phyloP scores from a whole-genome alignment of 2,797 vertebrate genomes.

The Anabacerthia variegaticeps region DNA sequence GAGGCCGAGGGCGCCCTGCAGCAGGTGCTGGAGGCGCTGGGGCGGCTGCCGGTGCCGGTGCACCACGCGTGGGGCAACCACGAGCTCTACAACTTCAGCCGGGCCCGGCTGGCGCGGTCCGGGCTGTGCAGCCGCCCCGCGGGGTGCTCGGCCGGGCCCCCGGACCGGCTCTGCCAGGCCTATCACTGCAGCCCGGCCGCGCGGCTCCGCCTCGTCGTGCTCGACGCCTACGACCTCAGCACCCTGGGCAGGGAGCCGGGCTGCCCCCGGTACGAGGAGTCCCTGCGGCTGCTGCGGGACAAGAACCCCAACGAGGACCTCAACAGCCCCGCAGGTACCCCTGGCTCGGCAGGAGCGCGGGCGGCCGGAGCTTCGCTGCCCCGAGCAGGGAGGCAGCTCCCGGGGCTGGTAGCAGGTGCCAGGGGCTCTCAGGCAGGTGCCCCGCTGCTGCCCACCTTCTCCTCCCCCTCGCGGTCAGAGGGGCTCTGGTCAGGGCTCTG shows the following conservation, averaged over 20 bases:
- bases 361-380: too few species aligned
- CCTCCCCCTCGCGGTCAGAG: too few species aligned
- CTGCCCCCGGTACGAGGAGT: constrained; percentile 74
- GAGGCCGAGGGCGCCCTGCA: constrained; percentile 79
- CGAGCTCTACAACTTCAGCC: constrained; percentile 93
- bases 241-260: constrained; percentile 82
- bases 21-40: constrained; percentile 78
- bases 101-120: constrained; percentile 76
- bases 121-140: constrained; percentile 78
- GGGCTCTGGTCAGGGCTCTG: too few species aligned
- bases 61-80: constrained; percentile 97
- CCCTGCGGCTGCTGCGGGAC: constrained; percentile 77
- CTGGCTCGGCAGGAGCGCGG: accelerated
- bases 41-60: constrained; percentile 65
- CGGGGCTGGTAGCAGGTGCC: background rate
- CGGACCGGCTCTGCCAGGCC: constrained; percentile 73
- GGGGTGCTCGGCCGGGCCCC: background rate
- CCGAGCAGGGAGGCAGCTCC: background rate
- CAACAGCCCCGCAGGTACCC: constrained; percentile 85
- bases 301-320: constrained; percentile 86
- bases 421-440: too few species aligned
- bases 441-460: too few species aligned
- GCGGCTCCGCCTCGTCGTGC: constrained; percentile 84
- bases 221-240: constrained; percentile 89
- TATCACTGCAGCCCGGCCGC: constrained; percentile 86